Evolutionary conservation across 2,113 vertebrate species (phyloP).

Genomic region (Raja brachyura): DNA sequence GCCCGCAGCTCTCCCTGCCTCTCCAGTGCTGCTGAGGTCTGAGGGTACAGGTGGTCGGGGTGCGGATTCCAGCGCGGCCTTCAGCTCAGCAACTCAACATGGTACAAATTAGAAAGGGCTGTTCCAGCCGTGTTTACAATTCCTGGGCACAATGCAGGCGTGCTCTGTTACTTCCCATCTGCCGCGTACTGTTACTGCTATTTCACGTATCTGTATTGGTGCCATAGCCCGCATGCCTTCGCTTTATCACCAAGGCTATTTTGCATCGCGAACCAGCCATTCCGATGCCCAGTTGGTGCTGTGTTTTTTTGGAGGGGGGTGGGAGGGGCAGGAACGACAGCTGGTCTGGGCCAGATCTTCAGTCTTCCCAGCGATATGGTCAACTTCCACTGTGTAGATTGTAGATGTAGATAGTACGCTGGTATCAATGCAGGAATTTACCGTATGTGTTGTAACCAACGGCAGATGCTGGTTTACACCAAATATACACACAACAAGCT

Average conservation of each 20-base stretch:
- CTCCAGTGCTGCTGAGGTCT: neutral
- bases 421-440: neutral
- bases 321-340: neutral
- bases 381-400: too few relatives aligned
- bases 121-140: neutral
- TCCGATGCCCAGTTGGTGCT: slow-evolving; percentile 17
- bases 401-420: neutral
- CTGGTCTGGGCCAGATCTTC: slow-evolving; percentile 5
- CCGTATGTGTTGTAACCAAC: neutral
- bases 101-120: neutral
- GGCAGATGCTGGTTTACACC: too few relatives aligned
- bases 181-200: neutral
- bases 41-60: neutral
- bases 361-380: neutral
- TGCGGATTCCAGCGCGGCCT: neutral
- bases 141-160: neutral
- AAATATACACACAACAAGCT: too few relatives aligned
- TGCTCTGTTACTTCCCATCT: neutral
- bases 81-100: neutral
- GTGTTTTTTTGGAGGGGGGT: neutral
- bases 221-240: neutral
- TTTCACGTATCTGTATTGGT: neutral
- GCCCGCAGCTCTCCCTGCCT: neutral
- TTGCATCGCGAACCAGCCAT: neutral
- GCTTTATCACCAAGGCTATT: neutral